Percentiles rank a stretch among this genome's conserved stretches.
These are phyloP conservation scores for Syngnathus rostellatus DNA, from an alignment of 2,797 vertebrate genomes.

Conservation along the genomic window DNA sequence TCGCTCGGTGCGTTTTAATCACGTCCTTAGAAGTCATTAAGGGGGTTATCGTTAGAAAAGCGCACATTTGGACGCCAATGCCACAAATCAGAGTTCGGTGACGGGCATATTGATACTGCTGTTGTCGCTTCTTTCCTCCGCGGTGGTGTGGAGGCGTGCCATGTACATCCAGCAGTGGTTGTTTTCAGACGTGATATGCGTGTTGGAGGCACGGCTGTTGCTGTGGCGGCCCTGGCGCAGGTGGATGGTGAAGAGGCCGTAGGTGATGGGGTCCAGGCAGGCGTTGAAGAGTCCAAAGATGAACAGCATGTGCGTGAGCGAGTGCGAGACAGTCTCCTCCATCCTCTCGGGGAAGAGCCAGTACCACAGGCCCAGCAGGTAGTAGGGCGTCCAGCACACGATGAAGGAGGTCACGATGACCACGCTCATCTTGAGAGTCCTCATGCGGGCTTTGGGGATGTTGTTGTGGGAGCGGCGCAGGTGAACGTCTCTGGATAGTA, in stretches of 20 bases:
- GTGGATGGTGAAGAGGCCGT: conserved; percentile 75
- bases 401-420: conserved; percentile 87
- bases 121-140: conserved; percentile 21
- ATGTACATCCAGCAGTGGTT: conserved; percentile 61
- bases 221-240: conserved; percentile 59
- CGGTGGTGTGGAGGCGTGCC: conserved; percentile 34
- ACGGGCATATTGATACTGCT: conserved; percentile 20
- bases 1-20: neutral
- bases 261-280: conserved; percentile 88
- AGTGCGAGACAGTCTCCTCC: conserved; percentile 74
- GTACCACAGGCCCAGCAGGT: conserved; percentile 91
- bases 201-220: conserved; percentile 33
- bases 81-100: conserved; percentile 38
- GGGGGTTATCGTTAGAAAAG: neutral
- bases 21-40: neutral
- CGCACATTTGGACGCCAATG: neutral
- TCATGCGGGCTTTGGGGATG: conserved; percentile 86
- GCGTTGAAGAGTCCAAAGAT: conserved; percentile 88
- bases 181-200: conserved; percentile 53
- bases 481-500: conserved; percentile 56
- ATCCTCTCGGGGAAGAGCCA: conserved; percentile 86
- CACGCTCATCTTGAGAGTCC: conserved; percentile 90
- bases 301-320: conserved; percentile 84
- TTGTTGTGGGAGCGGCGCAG: conserved; percentile 83
- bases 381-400: conserved; percentile 94